A percentile compares a stretch with the other conserved stretches of the same genome.
Evolutionary conservation across 2,888 invertebrate genomes (phyloP).

Genomic region (Sepioteuthis lessoniana): DNA sequence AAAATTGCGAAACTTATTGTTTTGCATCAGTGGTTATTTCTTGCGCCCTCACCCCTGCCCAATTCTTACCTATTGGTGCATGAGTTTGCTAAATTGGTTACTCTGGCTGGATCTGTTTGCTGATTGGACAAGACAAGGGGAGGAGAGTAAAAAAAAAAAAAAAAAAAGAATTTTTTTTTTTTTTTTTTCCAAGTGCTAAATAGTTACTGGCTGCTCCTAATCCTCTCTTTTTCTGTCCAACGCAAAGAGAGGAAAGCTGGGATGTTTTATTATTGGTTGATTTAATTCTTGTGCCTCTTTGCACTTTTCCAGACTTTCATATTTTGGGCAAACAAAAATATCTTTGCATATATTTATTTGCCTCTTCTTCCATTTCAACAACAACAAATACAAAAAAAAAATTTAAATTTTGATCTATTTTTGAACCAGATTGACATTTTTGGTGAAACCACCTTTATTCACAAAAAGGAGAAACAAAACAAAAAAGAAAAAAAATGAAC

Average conservation of each 20-base stretch:
- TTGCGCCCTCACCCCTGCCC: background rate
- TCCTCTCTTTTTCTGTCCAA: background rate
- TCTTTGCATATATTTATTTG: background rate
- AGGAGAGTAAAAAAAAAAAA: background rate
- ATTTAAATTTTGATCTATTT: background rate
- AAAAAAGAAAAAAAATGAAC: background rate
- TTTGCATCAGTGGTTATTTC: background rate
- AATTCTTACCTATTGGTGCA: background rate
- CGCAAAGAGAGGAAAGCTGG: background rate
- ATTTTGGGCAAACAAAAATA: constrained; percentile 6
- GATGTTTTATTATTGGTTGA: constrained; percentile 24
- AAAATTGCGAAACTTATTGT: too few relatives aligned
- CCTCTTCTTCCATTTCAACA: background rate
- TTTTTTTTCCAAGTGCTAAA: too few relatives aligned
- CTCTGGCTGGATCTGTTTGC: background rate
- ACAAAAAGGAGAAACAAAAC: background rate
- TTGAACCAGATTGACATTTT: background rate
- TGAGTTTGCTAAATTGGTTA: constrained; percentile 37
- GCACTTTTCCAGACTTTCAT: background rate
- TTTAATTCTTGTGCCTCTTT: constrained; percentile 17
- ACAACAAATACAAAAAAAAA: background rate
- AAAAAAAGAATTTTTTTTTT: too few relatives aligned
- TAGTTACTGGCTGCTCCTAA: background rate
- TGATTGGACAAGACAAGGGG: background rate
- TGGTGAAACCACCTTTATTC: background rate